phyloP scores from a whole-genome alignment of 2,888 invertebrate genomes.

The Tetanocera ferruginea region DNA sequence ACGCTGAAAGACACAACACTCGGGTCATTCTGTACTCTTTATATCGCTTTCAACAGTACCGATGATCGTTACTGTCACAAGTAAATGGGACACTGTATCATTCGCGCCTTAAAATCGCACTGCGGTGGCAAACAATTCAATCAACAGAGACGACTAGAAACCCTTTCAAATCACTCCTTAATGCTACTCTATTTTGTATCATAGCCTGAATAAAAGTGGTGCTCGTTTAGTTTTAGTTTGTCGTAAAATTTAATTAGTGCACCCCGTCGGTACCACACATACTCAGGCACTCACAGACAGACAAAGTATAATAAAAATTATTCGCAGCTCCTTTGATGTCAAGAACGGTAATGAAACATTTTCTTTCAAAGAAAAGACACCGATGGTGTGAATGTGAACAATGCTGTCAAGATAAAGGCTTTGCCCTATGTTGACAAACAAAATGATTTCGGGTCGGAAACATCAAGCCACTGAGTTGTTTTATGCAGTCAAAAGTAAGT shows the following conservation, averaged over 20 bases:
- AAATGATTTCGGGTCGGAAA: too few relatives aligned
- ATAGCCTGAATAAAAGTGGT: too few relatives aligned
- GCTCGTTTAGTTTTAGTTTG: constrained; percentile 43
- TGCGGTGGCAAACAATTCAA: constrained; percentile 56
- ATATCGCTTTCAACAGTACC: constrained; percentile 13
- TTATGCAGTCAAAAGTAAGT: constrained; percentile 47
- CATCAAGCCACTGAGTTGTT: not conserved
- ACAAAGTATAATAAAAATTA: constrained; percentile 58
- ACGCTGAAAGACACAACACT: not conserved
- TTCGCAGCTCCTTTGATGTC: constrained; percentile 57
- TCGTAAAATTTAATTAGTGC: constrained; percentile 63
- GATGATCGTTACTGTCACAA: constrained; percentile 25
- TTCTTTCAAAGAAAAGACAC: not conserved
- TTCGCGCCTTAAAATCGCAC: constrained; percentile 30
- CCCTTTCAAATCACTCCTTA: not conserved
- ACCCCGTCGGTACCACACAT: constrained; percentile 47
- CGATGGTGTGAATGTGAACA: too few relatives aligned
- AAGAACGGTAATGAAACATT: constrained; percentile 8
- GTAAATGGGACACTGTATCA: constrained; percentile 42
- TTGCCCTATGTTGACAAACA: too few relatives aligned
- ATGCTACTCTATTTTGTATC: too few relatives aligned
- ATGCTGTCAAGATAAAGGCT: not conserved
- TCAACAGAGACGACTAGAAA: constrained; percentile 52
- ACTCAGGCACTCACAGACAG: not conserved
- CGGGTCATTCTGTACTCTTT: not conserved